Evolutionary conservation across 2,113 vertebrate species (phyloP).

Genomic region (Prunella himalayana): DNA sequence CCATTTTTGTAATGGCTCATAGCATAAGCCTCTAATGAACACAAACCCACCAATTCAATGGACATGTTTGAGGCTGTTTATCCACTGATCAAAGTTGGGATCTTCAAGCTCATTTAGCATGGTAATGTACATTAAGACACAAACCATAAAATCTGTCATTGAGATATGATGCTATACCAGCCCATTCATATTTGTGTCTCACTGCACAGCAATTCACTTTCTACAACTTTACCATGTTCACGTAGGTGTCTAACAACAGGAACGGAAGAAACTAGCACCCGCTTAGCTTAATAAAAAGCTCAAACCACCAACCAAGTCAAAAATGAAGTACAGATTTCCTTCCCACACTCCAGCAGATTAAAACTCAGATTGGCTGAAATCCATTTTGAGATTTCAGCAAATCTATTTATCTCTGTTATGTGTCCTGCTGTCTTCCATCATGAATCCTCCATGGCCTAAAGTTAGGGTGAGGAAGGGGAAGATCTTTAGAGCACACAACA

Average conservation of each 20-base stretch:
- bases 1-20: background rate
- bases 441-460: background rate
- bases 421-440: background rate
- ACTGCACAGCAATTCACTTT: background rate
- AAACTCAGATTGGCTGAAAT: background rate
- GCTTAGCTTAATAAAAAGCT: background rate
- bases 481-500: background rate
- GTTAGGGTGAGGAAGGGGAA: background rate
- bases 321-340: conserved; percentile 14
- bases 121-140: background rate
- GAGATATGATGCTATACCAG: background rate
- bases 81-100: background rate
- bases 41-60: background rate
- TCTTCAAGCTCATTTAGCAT: background rate
- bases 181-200: background rate
- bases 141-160: background rate
- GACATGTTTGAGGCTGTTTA: background rate
- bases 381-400: background rate
- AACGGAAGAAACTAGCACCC: background rate
- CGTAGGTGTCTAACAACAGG: background rate
- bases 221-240: background rate
- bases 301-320: background rate
- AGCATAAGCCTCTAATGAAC: background rate
- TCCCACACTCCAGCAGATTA: background rate
- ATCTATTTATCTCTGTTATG: background rate